Percentiles rank a stretch among this genome's conserved stretches.
Conservation (phyloP, 2,113 vertebrate genomes). For the Dasypus novemcinctus region DNA sequence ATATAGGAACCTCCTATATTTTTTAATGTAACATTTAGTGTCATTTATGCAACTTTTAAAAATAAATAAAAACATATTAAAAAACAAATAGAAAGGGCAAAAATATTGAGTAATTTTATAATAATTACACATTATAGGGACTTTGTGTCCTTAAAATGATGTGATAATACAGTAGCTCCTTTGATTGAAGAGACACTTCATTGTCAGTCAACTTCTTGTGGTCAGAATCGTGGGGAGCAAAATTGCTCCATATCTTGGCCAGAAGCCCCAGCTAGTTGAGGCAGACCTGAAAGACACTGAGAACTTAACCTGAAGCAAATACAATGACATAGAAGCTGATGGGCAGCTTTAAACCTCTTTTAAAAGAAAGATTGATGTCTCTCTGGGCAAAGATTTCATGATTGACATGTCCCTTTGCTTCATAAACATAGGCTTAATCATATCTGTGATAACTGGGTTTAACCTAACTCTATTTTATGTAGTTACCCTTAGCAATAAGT, state of each 20-base stretch:
- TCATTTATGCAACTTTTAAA: too few relatives aligned
- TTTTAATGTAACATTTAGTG: too few relatives aligned
- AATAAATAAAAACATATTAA: too few relatives aligned
- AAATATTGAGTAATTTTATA: background rate
- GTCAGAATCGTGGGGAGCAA: background rate
- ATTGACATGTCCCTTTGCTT: slow-evolving; percentile 11
- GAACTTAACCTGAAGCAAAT: background rate
- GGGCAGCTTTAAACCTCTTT: slow-evolving; percentile 58
- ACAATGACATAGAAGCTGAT: background rate
- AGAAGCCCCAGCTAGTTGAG: background rate
- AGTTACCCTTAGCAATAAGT: slow-evolving; percentile 56
- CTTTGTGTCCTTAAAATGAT: background rate
- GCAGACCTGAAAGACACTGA: background rate
- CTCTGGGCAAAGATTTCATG: slow-evolving; percentile 31
- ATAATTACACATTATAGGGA: background rate
- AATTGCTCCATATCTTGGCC: background rate
- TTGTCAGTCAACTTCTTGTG: background rate
- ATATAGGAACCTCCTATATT: too few relatives aligned
- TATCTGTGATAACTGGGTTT: slow-evolving; percentile 52
- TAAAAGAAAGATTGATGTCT: slow-evolving; percentile 59
- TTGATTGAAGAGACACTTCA: background rate
- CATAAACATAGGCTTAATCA: slow-evolving; percentile 46
- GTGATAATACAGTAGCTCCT: background rate
- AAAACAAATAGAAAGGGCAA: too few relatives aligned
- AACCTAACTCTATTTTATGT: slow-evolving; percentile 39